A percentile compares a stretch with the other conserved stretches of the same genome.
Conservation (phyloP, 2,113 vertebrate genomes). For the Oreochromis aureus region DNA sequence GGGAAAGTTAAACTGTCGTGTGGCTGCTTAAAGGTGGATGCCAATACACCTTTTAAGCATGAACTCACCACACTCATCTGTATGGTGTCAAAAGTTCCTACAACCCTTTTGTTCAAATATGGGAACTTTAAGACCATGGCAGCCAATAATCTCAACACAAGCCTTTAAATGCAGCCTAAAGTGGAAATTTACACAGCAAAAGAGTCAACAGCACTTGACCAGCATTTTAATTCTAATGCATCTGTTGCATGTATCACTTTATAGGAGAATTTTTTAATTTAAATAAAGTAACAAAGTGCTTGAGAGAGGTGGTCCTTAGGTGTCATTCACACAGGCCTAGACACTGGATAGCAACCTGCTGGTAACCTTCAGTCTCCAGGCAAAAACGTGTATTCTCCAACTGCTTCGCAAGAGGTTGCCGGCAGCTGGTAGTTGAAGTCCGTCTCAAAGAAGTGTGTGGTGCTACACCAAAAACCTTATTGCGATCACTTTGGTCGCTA, state of each 20-base stretch:
- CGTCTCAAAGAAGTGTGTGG: not conserved
- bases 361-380: not conserved
- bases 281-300: not conserved
- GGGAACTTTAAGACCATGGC: accelerated
- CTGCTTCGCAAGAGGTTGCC: not conserved
- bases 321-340: not conserved
- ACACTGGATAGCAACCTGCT: not conserved
- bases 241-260: not conserved
- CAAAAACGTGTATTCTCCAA: not conserved
- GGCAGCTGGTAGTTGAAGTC: not conserved
- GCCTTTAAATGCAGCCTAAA: not conserved
- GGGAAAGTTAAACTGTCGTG: not conserved
- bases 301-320: not conserved
- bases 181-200: not conserved
- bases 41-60: accelerated
- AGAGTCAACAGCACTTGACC: not conserved
- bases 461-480: not conserved
- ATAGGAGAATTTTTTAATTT: not conserved
- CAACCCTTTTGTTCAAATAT: not conserved
- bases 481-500: accelerated
- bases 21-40: not conserved
- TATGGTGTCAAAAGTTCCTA: not conserved
- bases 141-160: not conserved
- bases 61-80: not conserved
- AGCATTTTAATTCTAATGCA: not conserved